Evolutionary conservation across 2,797 vertebrate genomes (phyloP).

Genomic region (Galago senegalensis): DNA sequence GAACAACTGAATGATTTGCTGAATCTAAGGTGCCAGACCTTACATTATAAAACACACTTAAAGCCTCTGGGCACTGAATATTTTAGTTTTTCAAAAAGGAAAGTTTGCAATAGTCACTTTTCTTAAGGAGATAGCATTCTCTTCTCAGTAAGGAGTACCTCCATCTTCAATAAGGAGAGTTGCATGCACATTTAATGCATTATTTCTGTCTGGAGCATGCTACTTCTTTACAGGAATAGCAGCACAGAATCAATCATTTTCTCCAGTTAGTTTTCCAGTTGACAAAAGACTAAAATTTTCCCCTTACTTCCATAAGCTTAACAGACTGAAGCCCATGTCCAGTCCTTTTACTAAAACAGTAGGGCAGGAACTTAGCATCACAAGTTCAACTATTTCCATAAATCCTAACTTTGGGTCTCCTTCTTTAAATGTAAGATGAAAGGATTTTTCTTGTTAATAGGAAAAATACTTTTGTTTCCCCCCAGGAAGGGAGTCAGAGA

Average conservation of each 20-base stretch:
- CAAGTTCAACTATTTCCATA: background rate
- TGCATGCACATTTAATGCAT: background rate
- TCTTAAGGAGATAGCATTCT: background rate
- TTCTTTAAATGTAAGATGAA: conserved; percentile 33
- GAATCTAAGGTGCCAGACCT: background rate
- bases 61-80: background rate
- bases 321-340: background rate
- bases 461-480: background rate
- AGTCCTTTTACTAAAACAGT: background rate
- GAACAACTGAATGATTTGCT: conserved; percentile 44
- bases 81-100: conserved; percentile 38
- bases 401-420: background rate
- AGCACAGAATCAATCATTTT: conserved; percentile 20
- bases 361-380: background rate
- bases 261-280: background rate
- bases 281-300: background rate
- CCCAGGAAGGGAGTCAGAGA: background rate
- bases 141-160: background rate
- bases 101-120: conserved; percentile 10
- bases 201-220: background rate
- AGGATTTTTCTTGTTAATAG: background rate
- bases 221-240: conserved; percentile 16
- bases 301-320: background rate
- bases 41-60: conserved; percentile 30
- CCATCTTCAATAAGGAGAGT: conserved; percentile 37